Evolutionary conservation across 2,113 vertebrate genomes (phyloP).

Genomic region (Pterocles orientalis): DNA sequence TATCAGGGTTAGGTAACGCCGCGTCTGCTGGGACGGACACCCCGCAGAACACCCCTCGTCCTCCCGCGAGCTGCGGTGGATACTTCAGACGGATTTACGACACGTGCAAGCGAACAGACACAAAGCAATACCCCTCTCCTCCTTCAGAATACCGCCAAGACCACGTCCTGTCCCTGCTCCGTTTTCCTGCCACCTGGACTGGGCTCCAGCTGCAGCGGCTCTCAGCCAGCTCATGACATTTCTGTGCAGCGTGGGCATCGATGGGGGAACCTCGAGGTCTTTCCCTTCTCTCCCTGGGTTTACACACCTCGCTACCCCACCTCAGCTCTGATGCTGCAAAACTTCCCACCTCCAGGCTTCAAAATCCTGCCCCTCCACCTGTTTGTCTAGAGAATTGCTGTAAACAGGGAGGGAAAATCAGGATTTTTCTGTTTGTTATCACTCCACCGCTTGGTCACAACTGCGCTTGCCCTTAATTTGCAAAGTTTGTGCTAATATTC

Average conservation of each 20-base stretch:
- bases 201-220: background rate
- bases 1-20: background rate
- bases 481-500: background rate
- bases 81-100: rapidly evolving
- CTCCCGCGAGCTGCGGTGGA: rapidly evolving
- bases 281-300: background rate
- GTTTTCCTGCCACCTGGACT: background rate
- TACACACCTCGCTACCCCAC: background rate
- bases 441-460: background rate
- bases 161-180: background rate
- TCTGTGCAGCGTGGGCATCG: background rate
- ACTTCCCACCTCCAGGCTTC: background rate
- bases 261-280: background rate
- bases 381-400: background rate
- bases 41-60: background rate
- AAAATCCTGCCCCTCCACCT: background rate
- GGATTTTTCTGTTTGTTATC: background rate
- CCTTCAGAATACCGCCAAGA: background rate
- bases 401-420: background rate
- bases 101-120: background rate
- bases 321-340: background rate
- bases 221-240: background rate
- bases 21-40: background rate
- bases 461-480: background rate
- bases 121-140: background rate